Evolutionary conservation across 2,113 vertebrate genomes (phyloP).

Genomic region (Panthera leo): DNA sequence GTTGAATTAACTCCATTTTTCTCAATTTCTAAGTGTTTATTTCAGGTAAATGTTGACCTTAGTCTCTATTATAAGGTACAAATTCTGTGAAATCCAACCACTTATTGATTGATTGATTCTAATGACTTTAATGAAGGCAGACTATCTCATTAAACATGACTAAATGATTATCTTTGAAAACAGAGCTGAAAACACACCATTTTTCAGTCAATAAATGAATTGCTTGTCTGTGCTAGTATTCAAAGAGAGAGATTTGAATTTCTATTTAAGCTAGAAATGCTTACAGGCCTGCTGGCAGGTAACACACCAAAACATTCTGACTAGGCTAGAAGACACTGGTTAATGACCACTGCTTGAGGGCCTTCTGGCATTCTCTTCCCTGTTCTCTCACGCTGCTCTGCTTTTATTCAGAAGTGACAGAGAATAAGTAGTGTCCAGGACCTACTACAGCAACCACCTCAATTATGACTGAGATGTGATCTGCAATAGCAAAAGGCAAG

Average conservation of each 20-base stretch:
- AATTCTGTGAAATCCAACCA: constrained; percentile 42
- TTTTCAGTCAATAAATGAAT: constrained; percentile 51
- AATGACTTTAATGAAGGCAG: constrained; percentile 53
- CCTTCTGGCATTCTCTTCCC: background rate
- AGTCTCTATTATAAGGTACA: background rate
- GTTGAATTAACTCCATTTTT: constrained; percentile 28
- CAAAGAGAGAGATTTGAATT: constrained; percentile 24
- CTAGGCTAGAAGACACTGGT: background rate
- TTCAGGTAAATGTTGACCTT: constrained; percentile 21
- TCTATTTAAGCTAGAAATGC: background rate
- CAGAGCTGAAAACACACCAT: constrained; percentile 21
- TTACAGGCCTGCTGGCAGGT: background rate
- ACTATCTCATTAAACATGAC: constrained; percentile 32
- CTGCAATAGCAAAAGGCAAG: background rate
- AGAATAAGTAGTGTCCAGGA: background rate
- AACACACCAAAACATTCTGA: background rate
- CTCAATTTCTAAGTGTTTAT: background rate
- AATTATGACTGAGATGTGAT: background rate
- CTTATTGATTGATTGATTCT: constrained; percentile 43
- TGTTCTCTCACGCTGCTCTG: background rate
- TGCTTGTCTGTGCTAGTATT: background rate
- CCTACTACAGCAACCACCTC: background rate
- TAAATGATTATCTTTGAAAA: constrained; percentile 54
- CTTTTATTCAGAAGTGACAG: background rate
- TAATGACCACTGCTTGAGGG: background rate